A percentile compares a stretch with the other conserved stretches of the same genome.
phyloP scores from a whole-genome alignment of 2,888 invertebrate genomes.

The Ectobius pallidus region DNA sequence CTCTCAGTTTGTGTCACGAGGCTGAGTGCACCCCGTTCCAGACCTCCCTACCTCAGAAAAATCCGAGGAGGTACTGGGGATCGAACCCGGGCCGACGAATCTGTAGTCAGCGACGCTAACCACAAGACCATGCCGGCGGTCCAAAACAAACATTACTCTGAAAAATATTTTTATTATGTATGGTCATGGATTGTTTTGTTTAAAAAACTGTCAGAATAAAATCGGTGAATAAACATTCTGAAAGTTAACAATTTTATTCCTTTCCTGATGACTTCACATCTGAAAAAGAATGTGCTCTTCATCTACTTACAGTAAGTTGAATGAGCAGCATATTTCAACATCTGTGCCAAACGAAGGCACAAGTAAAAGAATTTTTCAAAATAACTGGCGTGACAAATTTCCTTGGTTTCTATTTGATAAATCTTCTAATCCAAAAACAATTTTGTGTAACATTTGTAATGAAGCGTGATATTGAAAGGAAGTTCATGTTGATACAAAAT shows the following conservation, averaged over 20 bases:
- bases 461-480: background rate
- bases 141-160: no score
- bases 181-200: no score
- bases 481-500: background rate
- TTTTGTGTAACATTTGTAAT: background rate
- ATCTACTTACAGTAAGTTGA: background rate
- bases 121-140: no score
- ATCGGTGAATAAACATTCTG: background rate
- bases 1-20: no score
- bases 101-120: no score
- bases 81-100: no score
- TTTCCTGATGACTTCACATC: background rate
- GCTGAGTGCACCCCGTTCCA: no score
- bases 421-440: background rate
- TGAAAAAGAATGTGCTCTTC: background rate
- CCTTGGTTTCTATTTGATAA: background rate
- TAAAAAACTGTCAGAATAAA: no score
- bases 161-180: no score
- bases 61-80: no score
- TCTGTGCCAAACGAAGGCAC: background rate
- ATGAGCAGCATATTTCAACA: background rate
- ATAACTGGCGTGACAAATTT: background rate
- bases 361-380: background rate
- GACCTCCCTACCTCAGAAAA: no score
- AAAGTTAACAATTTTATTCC: background rate